Evolutionary conservation across 2,797 vertebrate species (phyloP).

Genomic region (Gadopsis bispinosus): DNA sequence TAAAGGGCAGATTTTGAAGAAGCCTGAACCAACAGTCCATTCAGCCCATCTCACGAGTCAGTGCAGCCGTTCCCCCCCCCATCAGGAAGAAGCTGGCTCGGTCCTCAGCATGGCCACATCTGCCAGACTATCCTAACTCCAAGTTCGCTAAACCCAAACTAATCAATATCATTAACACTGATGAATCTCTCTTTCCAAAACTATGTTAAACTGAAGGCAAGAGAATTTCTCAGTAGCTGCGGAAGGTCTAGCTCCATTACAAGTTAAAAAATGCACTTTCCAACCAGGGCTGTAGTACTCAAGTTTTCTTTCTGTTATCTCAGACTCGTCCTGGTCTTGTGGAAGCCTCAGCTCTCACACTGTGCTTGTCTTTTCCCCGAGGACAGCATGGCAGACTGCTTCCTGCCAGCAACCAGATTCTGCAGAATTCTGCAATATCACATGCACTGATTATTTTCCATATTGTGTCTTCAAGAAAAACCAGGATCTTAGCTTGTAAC

Average conservation of each 20-base stretch:
- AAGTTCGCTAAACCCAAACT: background rate
- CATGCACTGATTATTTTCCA: background rate
- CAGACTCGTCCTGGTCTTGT: background rate
- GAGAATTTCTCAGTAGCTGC: background rate
- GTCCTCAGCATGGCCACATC: background rate
- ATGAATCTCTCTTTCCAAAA: background rate
- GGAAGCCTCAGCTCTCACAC: background rate
- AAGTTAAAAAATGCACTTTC: background rate
- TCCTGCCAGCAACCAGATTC: no score
- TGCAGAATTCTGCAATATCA: no score
- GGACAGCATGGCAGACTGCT: background rate
- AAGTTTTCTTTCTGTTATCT: background rate
- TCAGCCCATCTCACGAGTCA: constrained; percentile 7
- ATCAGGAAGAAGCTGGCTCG: background rate
- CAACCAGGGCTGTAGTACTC: background rate
- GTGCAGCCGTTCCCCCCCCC: background rate
- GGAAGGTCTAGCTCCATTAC: background rate
- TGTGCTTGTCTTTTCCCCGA: background rate
- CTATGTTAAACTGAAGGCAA: background rate
- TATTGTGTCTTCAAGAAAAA: background rate
- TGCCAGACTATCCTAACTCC: background rate
- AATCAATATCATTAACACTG: background rate
- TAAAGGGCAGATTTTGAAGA: background rate
- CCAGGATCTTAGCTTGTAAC: no score
- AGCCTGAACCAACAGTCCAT: background rate